Percentiles rank a stretch among this genome's conserved stretches.
These are phyloP conservation scores for Paradoxurus hermaphroditus DNA, from an alignment of 2,113 vertebrate genomes.

Conservation along the genomic window DNA sequence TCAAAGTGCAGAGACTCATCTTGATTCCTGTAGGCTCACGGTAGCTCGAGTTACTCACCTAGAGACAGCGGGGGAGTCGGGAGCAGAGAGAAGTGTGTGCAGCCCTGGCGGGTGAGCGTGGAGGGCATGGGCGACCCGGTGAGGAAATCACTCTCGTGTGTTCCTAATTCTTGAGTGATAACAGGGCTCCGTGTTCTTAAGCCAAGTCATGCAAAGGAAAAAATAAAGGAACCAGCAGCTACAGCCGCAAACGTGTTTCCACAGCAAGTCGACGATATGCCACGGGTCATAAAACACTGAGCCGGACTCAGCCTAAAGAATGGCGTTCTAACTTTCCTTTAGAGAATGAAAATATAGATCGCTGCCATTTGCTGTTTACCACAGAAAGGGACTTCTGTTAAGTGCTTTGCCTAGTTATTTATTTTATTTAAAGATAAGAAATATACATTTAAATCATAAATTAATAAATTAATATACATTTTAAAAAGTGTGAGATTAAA, in stretches of 20 bases:
- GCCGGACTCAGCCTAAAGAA: background rate
- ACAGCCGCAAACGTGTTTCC: background rate
- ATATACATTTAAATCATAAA: too few species aligned
- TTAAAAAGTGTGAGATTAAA: too few species aligned
- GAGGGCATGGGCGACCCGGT: background rate
- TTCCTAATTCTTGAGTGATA: background rate
- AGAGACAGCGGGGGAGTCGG: background rate
- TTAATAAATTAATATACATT: too few species aligned
- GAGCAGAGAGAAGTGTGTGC: background rate
- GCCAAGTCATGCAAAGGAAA: background rate
- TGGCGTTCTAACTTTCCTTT: background rate
- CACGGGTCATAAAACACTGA: rapidly evolving
- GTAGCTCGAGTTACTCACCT: background rate
- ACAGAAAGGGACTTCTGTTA: background rate
- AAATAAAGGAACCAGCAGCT: background rate
- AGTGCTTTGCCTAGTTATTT: background rate
- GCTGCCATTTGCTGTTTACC: background rate
- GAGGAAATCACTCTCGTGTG: background rate
- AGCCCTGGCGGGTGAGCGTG: background rate
- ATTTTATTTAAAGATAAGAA: background rate
- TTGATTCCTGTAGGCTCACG: background rate
- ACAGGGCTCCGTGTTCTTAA: background rate
- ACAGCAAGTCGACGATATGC: background rate
- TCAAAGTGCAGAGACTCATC: background rate
- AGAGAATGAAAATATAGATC: background rate